These are phyloP conservation scores for Botrylloides violaceus DNA, from an alignment of 23 tunicate species.

Conservation along the genomic window DNA sequence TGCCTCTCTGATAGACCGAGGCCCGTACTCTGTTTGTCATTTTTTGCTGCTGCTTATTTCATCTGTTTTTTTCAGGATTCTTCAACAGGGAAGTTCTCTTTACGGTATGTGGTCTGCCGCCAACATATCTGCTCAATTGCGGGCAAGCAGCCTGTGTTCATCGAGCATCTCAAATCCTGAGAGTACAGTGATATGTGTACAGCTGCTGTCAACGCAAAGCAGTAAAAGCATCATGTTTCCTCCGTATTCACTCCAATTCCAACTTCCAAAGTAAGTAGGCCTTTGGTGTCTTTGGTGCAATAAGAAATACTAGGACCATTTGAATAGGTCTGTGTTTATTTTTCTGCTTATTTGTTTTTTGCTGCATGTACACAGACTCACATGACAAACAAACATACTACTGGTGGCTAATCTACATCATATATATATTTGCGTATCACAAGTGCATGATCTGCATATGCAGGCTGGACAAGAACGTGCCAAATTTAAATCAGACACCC, in stretches of 20 bases:
- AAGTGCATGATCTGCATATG: no score
- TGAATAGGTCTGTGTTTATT: not conserved
- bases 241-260: constrained; percentile 4
- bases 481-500: no score
- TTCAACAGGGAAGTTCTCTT: constrained; percentile 32
- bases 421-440: no score
- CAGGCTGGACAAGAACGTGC: no score
- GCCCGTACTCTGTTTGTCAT: no score
- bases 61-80: constrained; percentile 34
- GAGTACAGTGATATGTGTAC: constrained; percentile 33
- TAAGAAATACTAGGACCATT: no score
- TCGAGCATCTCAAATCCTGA: constrained; percentile 46
- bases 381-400: no score
- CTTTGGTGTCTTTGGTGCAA: not conserved
- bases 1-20: no score
- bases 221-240: constrained; percentile 8
- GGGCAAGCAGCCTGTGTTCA: constrained; percentile 12
- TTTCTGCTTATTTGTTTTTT: not conserved
- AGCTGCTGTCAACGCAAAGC: constrained; percentile 22
- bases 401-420: no score
- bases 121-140: constrained; percentile 13
- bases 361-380: not conserved
- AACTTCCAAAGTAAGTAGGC: constrained; percentile 8
- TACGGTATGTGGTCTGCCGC: constrained; percentile 72
- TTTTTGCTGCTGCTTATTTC: not conserved